A percentile compares a stretch with the other conserved stretches of the same genome.
Conservation (phyloP, 2,888 invertebrate species). For the Ethmia dodecea region DNA sequence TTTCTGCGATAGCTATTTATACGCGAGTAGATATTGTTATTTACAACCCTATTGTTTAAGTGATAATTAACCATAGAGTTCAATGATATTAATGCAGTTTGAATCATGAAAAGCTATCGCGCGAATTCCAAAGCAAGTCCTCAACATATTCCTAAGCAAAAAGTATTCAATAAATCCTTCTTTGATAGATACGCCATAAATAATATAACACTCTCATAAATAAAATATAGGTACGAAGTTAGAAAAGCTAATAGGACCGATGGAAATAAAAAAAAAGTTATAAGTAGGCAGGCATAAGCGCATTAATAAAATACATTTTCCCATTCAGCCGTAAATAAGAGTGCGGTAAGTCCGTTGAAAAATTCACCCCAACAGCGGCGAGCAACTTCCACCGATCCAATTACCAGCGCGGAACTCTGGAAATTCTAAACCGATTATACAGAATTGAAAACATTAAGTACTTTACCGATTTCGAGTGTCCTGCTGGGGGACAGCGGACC, state of each 20-base stretch:
- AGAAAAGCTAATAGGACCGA: not conserved
- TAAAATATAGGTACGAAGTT: too few species aligned
- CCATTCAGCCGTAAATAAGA: slow-evolving; percentile 39
- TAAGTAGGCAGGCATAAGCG: not conserved
- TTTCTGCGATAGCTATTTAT: too few species aligned
- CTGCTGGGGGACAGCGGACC: slow-evolving; percentile 39
- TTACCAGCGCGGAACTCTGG: slow-evolving; percentile 69
- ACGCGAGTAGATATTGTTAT: too few species aligned
- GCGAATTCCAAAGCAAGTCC: too few species aligned
- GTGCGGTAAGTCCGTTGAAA: slow-evolving; percentile 48
- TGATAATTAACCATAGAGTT: too few species aligned
- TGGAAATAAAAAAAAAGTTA: not conserved
- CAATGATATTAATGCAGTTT: too few species aligned
- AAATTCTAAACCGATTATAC: slow-evolving; percentile 78
- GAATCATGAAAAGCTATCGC: too few species aligned
- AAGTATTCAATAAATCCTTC: too few species aligned
- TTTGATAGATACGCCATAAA: too few species aligned
- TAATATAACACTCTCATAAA: too few species aligned
- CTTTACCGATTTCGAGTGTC: slow-evolving; percentile 54
- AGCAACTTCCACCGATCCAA: slow-evolving; percentile 66
- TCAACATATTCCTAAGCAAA: too few species aligned
- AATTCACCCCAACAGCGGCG: slow-evolving; percentile 46
- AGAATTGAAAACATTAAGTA: slow-evolving; percentile 77
- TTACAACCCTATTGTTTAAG: too few species aligned
- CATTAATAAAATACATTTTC: slow-evolving; percentile 20